Evolutionary conservation across 2,113 vertebrate genomes (phyloP).

Genomic region (Myotis lucifugus): DNA sequence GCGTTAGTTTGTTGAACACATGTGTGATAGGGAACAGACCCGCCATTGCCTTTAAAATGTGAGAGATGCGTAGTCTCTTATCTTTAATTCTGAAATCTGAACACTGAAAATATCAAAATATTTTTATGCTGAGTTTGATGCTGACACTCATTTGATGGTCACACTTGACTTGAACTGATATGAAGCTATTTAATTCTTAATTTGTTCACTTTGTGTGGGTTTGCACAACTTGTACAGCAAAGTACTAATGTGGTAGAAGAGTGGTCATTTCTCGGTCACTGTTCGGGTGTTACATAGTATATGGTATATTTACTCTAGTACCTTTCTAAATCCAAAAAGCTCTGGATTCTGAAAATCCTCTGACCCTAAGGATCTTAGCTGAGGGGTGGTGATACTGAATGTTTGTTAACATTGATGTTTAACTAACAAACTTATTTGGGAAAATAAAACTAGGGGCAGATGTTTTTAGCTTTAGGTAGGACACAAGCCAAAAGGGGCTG

Average conservation of each 20-base stretch:
- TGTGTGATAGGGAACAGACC: background rate
- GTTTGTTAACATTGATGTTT: background rate
- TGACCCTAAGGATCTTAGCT: background rate
- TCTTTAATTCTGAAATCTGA: slow-evolving; percentile 29
- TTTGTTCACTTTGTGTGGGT: background rate
- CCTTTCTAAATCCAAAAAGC: background rate
- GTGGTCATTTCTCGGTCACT: background rate
- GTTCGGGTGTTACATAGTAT: background rate
- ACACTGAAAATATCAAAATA: background rate
- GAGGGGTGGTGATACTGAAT: background rate
- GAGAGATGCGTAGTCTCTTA: background rate
- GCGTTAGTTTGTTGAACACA: background rate
- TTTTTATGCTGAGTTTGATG: background rate
- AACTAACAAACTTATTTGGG: background rate
- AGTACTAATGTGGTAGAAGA: background rate
- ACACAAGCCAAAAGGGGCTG: background rate
- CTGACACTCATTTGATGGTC: background rate
- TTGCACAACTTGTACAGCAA: background rate
- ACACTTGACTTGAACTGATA: background rate
- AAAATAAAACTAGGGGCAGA: background rate
- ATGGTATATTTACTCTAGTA: background rate
- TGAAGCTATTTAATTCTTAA: background rate
- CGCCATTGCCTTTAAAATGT: background rate
- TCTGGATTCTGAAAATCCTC: background rate
- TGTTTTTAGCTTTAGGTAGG: background rate